Evolutionary conservation across 2,113 vertebrate genomes (phyloP), one percentile per base, ranked within the genome.

Genomic region (Zeus faber): DNA sequence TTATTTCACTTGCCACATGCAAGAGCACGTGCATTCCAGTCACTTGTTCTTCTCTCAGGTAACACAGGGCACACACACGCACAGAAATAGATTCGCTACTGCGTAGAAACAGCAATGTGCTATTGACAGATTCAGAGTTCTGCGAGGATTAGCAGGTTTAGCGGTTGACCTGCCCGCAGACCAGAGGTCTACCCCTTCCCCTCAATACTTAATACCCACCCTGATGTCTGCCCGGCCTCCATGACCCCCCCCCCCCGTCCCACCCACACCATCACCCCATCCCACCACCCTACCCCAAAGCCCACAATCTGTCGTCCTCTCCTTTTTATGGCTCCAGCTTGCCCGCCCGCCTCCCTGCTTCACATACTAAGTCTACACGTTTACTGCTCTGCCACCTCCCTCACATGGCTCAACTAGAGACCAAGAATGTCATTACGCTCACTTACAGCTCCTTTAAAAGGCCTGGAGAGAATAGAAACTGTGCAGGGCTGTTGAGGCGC

Each of bases 381-480:
- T 81, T 72, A 74, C 58, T 60, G 70, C 76, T 54, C 67, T 45
- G 50, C 65, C 49, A 41, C 73, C 79, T 72, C 65, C 52, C 72
- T 76, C 74, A 75, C 72, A 72, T 46, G 72, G 74, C 75, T 77
- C 81, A 74, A 86, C 59, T 49, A 76, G 77, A 76, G 62, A 76
- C 62, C 72, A 80, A 72, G 71, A 84, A 84, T 78, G 72, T 60
- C 67, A 84, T 83, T 82, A 83, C 74, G 57, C 78, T 80, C 64
- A 78, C 74, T 81, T 83, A 81, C 80, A 66, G 66, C 71, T 65
- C 24, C 24, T 77, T 74, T 80, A 81, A 78, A 70, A 65, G 65
- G 72, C 72, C 62, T 22, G 40, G 31, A 61, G 66, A 71, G 61
- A 69, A 62, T 67, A 72, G 76, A 71, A 65, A 59, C 56, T 62